Evolutionary conservation across 2,888 invertebrate genomes (phyloP), one percentile per base, ranked within the genome.

Genomic region (Coelinius sp.): DNA sequence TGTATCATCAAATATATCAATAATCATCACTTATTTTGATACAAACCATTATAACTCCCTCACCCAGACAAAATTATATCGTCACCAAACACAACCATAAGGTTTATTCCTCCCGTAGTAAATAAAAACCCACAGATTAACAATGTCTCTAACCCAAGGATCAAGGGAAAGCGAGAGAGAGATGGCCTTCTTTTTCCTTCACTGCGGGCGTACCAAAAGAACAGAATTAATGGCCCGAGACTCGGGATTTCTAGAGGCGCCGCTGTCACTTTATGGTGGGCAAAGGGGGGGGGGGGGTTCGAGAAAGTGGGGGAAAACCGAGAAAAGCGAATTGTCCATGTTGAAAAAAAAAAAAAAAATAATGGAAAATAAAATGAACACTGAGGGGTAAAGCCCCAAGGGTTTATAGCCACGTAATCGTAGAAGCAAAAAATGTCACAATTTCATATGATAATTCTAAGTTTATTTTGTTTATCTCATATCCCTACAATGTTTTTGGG

Each of bases 151-250:
- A 31, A 31, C 35, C 56, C 35, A 1, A 2, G 31, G 59, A 35
- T 17, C 35, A 31, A 59, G 35, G 31, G 22, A 22, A 49, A n/a
- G n/a, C n/a, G 27, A 53, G 24, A 59, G 17, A 59, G 59, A 20
- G 46, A 49, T 59, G 8, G n/a, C 35, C 59, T 35, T 31, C 35
- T 59, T 35, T 59, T 35, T 17, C 35, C 59, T 17, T 31, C 22
- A 59, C 59, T 31, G 14, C 35, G 31, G 20, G 31, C 14, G 20
- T 59, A 35, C 20, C 31, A 59, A 59, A 68, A 68, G 59, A 59
- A 68, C 12, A 68, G 59, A 68, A 68, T 68, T 68, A 68, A 68
- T 68, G 68, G 56, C 68, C 56, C 68, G 68, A 56, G 68, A 68
- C 68, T 68, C 22, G 44, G 68, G 27, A 59, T 31, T 59, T 59